Evolutionary conservation across 2,888 invertebrate genomes (phyloP), one percentile per base, ranked within the genome.

Genomic region (Papilio demoleus): DNA sequence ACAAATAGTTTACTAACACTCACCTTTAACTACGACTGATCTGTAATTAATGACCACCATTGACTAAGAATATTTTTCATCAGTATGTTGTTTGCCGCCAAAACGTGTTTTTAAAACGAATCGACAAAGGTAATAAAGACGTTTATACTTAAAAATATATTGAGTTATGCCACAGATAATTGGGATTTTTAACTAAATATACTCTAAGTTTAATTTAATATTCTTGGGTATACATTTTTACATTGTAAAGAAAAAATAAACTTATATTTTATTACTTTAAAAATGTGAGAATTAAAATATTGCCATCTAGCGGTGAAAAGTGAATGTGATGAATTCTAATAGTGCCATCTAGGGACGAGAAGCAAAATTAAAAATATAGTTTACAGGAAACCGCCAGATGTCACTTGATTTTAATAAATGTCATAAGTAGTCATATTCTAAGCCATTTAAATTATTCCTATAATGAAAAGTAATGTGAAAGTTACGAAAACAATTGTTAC

Each of bases 261-360:
- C n/a, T n/a, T n/a, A n/a, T n/a, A n/a, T n/a, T n/a, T n/a, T n/a
- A n/a, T n/a, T n/a, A n/a, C n/a, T n/a, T n/a, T n/a, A n/a, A 45
- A 34, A 17, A 1, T n/a, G 14, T 42, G 6, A 8, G n/a, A 14
- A 12, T 14, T n/a, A 38, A 38, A 42, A 42, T 5, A 17, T 12
- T 42, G 12, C 42, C 42, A 42, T 42, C 42, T 42, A 42, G 4
- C 42, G 17, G 42, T 14, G 17, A 6, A 42, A 17, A 42, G 42
- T 17, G 1, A 42, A 42, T 14, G 4, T 3, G 14, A 38, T 0
- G 9, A 12, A 38, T n/a, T 4, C 6, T 40, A 9, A 1, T 60
- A 71, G 11, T 38, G 75, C 71, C 79, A 81, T 76, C 79, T 80
- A 74, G 65, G 47, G 60, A 1, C 8, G 31, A 79, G 38, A 77